Evolutionary conservation across 2,888 invertebrate species (phyloP), one percentile per base, ranked within the genome.

Genomic region (Caenorhabditis auriculariae): DNA sequence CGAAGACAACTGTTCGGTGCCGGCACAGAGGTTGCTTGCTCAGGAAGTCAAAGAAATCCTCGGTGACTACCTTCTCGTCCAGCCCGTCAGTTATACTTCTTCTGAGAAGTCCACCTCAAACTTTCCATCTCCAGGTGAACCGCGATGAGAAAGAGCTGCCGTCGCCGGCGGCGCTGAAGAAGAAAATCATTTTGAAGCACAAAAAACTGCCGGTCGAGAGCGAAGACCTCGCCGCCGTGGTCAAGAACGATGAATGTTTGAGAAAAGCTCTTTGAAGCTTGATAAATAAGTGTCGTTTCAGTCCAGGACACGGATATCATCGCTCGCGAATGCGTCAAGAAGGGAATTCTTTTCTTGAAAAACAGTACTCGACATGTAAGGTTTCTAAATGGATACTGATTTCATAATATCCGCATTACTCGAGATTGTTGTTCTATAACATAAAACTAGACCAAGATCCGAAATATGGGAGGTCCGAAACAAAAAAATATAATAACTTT

Each of bases 141-240:
- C 64, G 72, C 24, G 82, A 83, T 54, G 82, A 82, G 15, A 74
- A 69, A 1, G 54, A 75, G 26, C 73, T 85, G 46, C 85, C 85
- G 0, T 84, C 85, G 3, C 85, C 85, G 6, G 81, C 82, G 35
- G 81, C 83, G 32, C 77, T 85, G 48, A 82, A 82, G 55, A 71
- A 81, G 53, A 84, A 84, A 66, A 84, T 85, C 59, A 83, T 85
- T 46, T 75, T 85, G 46, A 85, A 85, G 75, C 81, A 81, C 55
- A 81, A 81, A 60, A 81, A 81, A 57, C 60, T 81, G 53, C 74
- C 77, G 6, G 59, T 76, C 2, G 79, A 81, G 43, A 69, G 60
- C 46, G 71, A 70, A 24, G 66, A 69, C 29, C 44, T 61, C 27
- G 52, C 60, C 3, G 49, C 60, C 0, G 58, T 64, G 19, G 68